Evolutionary conservation across 92 coral and sea anemone genomes (phyloP), one percentile per base, ranked within the genome.

Genomic region (Porites cylindrica): DNA sequence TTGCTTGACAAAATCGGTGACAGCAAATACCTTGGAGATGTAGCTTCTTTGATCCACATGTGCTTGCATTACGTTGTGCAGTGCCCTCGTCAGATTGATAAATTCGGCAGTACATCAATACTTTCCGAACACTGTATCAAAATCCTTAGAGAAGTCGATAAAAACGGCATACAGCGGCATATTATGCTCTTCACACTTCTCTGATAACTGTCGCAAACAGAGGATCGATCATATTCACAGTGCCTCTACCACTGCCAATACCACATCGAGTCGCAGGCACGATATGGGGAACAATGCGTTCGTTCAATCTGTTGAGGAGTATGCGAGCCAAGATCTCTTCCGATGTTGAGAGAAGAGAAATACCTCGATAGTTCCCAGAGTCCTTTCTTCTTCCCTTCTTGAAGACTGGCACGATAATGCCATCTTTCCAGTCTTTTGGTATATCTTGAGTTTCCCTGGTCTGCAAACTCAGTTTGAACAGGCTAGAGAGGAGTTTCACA

Each of bases 341-440:
- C 2, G 61, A 80, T 21, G 17, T 72, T 0, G 80, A 71, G 71
- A 83, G 75, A 52, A 83, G 73, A 2, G 87, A 70, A 8, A 70
- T 83, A 8, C 87, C 80, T n/a, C 87, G 13, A 32, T 63, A 70
- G 19, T 89, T 89, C 1, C 73, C 78, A 58, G 80, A 89, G 18
- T 62, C 76, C 12, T 53, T 66, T 63, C 79, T 76, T 66, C 66
- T 43, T 59, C 89, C 82, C 12, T 89, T 89, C 84, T 89, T 83
- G 76, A 75, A 89, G 7, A 89, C 2, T 5, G 89, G 54, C 51
- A 83, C 51, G 60, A 89, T 26, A 73, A 50, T 75, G 6, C 79
- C 92, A 76, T 89, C 88, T 19, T 76, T 65, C 78, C 59, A 69
- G 84, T 89, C 85, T 14, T 89, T 84, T 8, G 89, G 89, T 12